phyloP scores from a whole-genome alignment of 2,888 invertebrate genomes.

The Drosophila phalerata region DNA sequence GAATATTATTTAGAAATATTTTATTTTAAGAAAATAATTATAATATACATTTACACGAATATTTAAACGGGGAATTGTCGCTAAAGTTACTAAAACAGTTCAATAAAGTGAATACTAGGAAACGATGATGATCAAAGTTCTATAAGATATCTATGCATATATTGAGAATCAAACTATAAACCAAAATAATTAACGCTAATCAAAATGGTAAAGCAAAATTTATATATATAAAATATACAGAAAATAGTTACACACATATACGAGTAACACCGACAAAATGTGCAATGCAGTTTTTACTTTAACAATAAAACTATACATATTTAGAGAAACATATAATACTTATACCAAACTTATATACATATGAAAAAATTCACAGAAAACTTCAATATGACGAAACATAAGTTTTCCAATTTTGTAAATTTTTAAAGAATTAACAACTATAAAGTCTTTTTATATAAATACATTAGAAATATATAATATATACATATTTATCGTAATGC shows the following conservation, averaged over 20 bases:
- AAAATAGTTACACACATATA: conserved; percentile 21
- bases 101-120: conserved; percentile 38
- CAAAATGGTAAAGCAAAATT: conserved; percentile 52
- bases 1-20: conserved; percentile 17
- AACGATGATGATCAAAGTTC: conserved; percentile 35
- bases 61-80: conserved; percentile 59
- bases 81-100: conserved; percentile 71
- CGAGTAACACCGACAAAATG: conserved; percentile 55
- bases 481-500: conserved; percentile 19
- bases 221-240: conserved; percentile 4
- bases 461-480: conserved; percentile 4
- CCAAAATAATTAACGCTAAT: conserved; percentile 65
- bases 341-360: conserved; percentile 29
- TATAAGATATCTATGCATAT: conserved; percentile 15
- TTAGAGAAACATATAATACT: conserved; percentile 22
- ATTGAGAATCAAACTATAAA: conserved; percentile 66
- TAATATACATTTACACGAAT: conserved; percentile 9
- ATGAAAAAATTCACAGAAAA: conserved; percentile 20
- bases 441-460: conserved; percentile 28
- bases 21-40: conserved; percentile 27
- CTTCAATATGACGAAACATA: conserved; percentile 12
- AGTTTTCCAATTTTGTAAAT: conserved; percentile 60
- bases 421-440: conserved; percentile 21
- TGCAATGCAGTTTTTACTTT: conserved; percentile 83
- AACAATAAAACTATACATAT: conserved; percentile 45